A percentile compares a stretch with the other conserved stretches of the same genome.
Evolutionary conservation across 2,888 invertebrate species (phyloP).

Genomic region (Baccha elongata): DNA sequence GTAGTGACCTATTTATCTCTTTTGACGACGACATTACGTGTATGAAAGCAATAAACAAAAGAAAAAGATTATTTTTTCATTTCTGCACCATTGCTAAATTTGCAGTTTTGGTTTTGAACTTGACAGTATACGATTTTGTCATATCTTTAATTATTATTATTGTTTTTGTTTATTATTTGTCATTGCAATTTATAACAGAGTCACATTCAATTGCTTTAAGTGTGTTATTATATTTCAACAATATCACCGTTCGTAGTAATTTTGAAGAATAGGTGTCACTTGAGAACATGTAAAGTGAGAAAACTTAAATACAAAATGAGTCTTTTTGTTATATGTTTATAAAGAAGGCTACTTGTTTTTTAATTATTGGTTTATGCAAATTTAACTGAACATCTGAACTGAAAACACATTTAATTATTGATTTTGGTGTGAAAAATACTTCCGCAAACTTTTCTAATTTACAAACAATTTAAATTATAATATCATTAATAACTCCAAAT

Average conservation of each 20-base stretch:
- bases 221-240: not conserved
- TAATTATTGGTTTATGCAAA: not conserved
- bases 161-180: slow-evolving; percentile 15
- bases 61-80: not conserved
- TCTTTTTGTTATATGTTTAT: too few species aligned
- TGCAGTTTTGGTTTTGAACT: slow-evolving; percentile 63
- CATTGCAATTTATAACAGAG: not conserved
- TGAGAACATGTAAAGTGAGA: not conserved
- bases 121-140: slow-evolving; percentile 28
- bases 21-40: slow-evolving; percentile 10
- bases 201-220: not conserved
- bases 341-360: not conserved
- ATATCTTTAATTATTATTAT: slow-evolving; percentile 18
- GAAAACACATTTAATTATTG: too few species aligned
- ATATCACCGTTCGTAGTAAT: not conserved
- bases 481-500: too few species aligned
- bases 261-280: not conserved
- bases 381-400: too few species aligned
- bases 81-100: slow-evolving; percentile 44
- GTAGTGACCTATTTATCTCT: slow-evolving; percentile 42
- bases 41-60: slow-evolving; percentile 5
- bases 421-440: too few species aligned
- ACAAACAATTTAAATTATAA: too few species aligned
- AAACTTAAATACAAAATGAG: too few species aligned
- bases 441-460: too few species aligned